Conservation (phyloP, 2,113 vertebrate genomes). For the Urocynchramus pylzowi region DNA sequence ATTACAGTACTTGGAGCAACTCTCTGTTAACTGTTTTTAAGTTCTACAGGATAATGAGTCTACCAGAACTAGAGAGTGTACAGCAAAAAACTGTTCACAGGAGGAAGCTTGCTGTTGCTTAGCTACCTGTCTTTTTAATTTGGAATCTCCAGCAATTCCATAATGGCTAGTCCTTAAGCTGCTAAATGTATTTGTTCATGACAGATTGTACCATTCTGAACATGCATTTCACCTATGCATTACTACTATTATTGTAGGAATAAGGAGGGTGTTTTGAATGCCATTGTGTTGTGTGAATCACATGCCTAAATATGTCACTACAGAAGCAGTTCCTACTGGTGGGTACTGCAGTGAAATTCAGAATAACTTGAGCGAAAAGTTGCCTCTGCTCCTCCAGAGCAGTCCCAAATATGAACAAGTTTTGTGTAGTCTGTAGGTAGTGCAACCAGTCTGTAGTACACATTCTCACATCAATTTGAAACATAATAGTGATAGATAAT, state of each 20-base stretch:
- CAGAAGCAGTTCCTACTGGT: neutral
- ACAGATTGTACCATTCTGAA: neutral
- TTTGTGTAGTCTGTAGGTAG: neutral
- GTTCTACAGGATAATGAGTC: slow-evolving; percentile 56
- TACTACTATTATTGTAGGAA: neutral
- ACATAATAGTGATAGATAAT: neutral
- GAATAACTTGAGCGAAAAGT: neutral
- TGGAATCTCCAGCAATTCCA: slow-evolving; percentile 54
- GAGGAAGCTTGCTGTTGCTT: slow-evolving; percentile 68
- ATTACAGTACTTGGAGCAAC: slow-evolving; percentile 62
- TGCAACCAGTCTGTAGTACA: neutral
- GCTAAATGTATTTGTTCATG: slow-evolving; percentile 43
- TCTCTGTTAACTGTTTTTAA: slow-evolving; percentile 59
- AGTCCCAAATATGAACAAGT: neutral
- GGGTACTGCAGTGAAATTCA: neutral
- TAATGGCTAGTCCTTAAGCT: slow-evolving; percentile 46
- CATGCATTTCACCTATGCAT: slow-evolving; percentile 21
- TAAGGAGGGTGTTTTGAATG: neutral
- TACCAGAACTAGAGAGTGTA: slow-evolving; percentile 9
- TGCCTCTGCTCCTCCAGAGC: neutral
- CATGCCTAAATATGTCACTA: neutral
- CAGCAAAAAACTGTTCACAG: slow-evolving; percentile 38
- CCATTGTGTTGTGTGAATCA: neutral
- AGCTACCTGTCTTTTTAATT: slow-evolving; percentile 69
- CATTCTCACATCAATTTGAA: neutral